These are phyloP conservation scores for Clanis bilineata DNA, from an alignment of 2,888 invertebrate genomes.

Conservation along the genomic window DNA sequence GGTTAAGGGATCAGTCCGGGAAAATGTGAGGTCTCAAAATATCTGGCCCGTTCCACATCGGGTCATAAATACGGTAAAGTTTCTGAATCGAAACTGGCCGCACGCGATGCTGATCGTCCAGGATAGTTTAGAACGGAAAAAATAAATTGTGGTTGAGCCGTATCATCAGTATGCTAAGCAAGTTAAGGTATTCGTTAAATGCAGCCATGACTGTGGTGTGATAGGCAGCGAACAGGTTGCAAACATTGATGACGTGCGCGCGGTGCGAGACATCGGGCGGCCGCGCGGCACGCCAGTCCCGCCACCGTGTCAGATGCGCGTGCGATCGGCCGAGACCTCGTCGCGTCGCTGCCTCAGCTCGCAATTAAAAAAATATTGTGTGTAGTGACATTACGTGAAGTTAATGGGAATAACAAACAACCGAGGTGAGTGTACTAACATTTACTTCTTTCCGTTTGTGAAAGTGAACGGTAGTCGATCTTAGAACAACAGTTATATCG, in stretches of 20 bases:
- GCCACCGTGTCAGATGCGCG: slow-evolving; percentile 55
- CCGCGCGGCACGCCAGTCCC: slow-evolving; percentile 34
- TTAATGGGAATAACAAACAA: slow-evolving; percentile 50
- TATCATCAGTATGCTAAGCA: too few species aligned
- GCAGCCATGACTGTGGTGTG: slow-evolving; percentile 43
- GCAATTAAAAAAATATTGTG: slow-evolving; percentile 31
- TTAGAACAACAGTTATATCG: slow-evolving; percentile 48
- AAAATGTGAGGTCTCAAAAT: too few species aligned
- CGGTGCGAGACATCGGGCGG: slow-evolving; percentile 34
- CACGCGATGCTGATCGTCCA: too few species aligned
- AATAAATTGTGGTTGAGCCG: too few species aligned
- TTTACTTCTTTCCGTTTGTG: slow-evolving; percentile 42
- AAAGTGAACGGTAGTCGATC: slow-evolving; percentile 44
- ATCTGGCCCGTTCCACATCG: too few species aligned
- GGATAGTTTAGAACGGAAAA: too few species aligned
- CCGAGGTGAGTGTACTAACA: slow-evolving; percentile 52
- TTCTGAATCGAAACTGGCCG: too few species aligned
- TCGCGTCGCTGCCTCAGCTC: slow-evolving; percentile 41
- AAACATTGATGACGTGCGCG: slow-evolving; percentile 49
- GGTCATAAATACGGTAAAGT: too few species aligned
- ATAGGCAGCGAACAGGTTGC: slow-evolving; percentile 54
- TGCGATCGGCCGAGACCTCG: slow-evolving; percentile 43
- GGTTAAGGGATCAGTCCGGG: too few species aligned
- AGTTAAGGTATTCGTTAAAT: not conserved
- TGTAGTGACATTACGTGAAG: slow-evolving; percentile 32